Conservation (phyloP, 1,140 invertebrate species). For the Saccostrea cuccullata region DNA sequence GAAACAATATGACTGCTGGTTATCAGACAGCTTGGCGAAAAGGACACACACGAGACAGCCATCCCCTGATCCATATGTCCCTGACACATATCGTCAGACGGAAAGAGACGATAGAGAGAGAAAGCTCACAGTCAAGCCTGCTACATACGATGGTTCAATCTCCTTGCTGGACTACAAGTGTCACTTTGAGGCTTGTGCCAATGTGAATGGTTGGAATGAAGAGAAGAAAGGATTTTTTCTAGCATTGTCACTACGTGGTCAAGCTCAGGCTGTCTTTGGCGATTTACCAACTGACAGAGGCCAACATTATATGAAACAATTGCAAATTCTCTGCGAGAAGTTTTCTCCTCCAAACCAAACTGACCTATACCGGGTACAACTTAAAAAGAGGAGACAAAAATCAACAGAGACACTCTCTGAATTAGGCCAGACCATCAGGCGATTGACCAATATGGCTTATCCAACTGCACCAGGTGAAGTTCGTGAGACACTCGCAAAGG, state of each 20-base stretch:
- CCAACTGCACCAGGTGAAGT: conserved; percentile 1
- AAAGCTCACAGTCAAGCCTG: conserved; percentile 35
- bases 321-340: conserved; percentile 11
- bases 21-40: not conserved
- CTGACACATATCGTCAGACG: not conserved
- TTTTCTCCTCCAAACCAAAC: conserved; percentile 49
- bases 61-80: too few relatives aligned
- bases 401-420: conserved; percentile 12
- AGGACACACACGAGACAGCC: too few relatives aligned
- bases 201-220: conserved; percentile 35
- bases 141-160: conserved; percentile 24
- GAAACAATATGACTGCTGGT: not conserved
- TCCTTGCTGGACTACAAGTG: conserved; percentile 38
- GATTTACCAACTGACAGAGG: not conserved
- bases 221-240: conserved; percentile 40
- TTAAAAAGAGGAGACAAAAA: conserved; percentile 37
- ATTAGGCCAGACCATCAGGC: conserved; percentile 30
- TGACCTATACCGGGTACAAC: conserved; percentile 46
- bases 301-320: not conserved
- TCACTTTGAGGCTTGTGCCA: conserved; percentile 39
- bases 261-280: conserved; percentile 16
- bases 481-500: conserved; percentile 20
- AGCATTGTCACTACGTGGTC: not conserved
- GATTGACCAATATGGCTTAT: conserved; percentile 29
- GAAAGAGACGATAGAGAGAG: not conserved